Evolutionary conservation across 2,888 invertebrate genomes (phyloP), one percentile per base, ranked within the genome.

Genomic region (Sphaerophoria taeniata): DNA sequence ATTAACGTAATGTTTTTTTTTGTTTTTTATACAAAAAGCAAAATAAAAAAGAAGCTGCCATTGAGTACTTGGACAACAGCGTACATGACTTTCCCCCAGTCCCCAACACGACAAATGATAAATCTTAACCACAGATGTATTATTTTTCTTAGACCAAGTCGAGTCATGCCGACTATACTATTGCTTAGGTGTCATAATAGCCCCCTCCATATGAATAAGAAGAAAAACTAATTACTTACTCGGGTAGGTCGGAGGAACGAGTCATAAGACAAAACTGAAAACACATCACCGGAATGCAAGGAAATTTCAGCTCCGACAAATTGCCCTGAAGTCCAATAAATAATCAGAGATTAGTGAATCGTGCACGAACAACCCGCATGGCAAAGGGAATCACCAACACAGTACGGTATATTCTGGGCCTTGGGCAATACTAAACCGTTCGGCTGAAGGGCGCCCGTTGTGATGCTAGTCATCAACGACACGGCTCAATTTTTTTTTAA

Each of bases 301-400:
- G 51, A 69, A 74, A 78, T 78, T 78, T 47, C 24, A 78, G 63
- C 78, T 56, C 77, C 77, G 82, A 77, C 82, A 78, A 74, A 83
- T 78, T 70, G 78, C 83, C 73, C 79, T 58, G 63, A 75, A 79
- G 84, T 72, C 80, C 76, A 80, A 85, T 85, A 85, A 85, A 80
- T 85, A 85, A 80, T 85, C 84, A 69, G 67, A 85, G 84, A 85
- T 85, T 85, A 85, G 80, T 70, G 72, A 80, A 72, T 85, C 80
- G 84, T 85, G 84, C 72, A 60, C 72, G 55, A 56, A 56, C 56
- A 76, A 80, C 67, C 36, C 60, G 60, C 39, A 71, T 65, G n/a
- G 61, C 45, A 43, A 49, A 55, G 75, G 72, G 71, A 71, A 74
- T 60, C 47, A 61, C 75, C 61, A 43, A 7, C 6, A 11, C 43